Evolutionary conservation across 2,888 invertebrate species (phyloP), one percentile per base, ranked within the genome.

Genomic region (Drosophila basisetae): DNA sequence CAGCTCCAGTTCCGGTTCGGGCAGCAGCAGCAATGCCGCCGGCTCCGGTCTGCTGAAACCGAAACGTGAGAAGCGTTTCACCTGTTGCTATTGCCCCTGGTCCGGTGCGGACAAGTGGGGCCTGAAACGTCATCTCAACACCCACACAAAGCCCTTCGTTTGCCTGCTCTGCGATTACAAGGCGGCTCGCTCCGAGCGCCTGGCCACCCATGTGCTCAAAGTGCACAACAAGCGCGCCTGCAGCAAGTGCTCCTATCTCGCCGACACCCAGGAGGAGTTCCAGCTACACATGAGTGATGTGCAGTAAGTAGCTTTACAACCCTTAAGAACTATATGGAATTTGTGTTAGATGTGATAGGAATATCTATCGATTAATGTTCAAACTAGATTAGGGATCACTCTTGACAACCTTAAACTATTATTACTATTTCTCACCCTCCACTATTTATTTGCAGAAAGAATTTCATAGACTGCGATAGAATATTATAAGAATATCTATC

Each of bases 91-190:
- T 93, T 98, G 98, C 93, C 95, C 97, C 30, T 98, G 98, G 98
- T 96, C 97, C 47, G 98, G 98, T 30, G 97, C 97, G 67, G 98
- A 98, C 94, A 98, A 98, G 93, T 98, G 98, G 98, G 98, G 98
- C 91, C 94, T 98, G 72, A 98, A 98, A 93, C 95, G 98, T 55
- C 98, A 98, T 93, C 95, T 98, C 90, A 98, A 98, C 94, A 98
- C 98, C 41, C 98, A 98, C 93, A 95, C 98, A 92, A 98, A 98
- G 94, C 98, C 98, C 53, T 98, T 97, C 93, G 96, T 97, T 66
- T 98, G 98, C 93, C 96, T 96, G 84, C 95, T 98, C 64, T 98
- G 98, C 94, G 98, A 98, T 93, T 98, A 98, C 94, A 98, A 98
- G 94, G 98, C 98, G 69, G 98, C 98, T 67, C 95, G 98, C 84